Evolutionary conservation across 2,113 vertebrate genomes (phyloP).

Genomic region (Sapajus apella): DNA sequence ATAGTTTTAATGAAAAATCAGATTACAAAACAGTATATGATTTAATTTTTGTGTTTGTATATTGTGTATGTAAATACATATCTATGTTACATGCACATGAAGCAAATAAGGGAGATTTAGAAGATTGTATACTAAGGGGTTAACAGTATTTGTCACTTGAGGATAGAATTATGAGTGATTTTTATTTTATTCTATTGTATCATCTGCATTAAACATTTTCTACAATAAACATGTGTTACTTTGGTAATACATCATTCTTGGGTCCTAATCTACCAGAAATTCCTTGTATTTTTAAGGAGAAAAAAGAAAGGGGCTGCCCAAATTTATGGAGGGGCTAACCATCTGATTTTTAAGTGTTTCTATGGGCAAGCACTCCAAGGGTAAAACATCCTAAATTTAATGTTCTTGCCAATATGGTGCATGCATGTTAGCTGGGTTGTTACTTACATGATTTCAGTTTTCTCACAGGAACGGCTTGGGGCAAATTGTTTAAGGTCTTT

Average conservation of each 20-base stretch:
- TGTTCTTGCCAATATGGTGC: neutral
- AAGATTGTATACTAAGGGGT: neutral
- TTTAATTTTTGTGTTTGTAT: neutral
- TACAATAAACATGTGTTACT: conserved; percentile 36
- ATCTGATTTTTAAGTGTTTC: conserved; percentile 13
- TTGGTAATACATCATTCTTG: neutral
- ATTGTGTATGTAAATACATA: neutral
- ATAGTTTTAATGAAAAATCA: conserved; percentile 14
- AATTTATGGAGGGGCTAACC: neutral
- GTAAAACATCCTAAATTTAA: neutral
- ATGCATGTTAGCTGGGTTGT: neutral
- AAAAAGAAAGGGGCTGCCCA: neutral
- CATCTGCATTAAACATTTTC: conserved; percentile 48
- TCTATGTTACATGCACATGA: neutral
- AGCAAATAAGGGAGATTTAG: neutral
- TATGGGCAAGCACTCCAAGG: neutral
- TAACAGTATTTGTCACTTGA: conserved; percentile 1
- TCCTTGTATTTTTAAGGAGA: neutral
- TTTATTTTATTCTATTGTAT: conserved; percentile 35
- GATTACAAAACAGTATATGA: neutral
- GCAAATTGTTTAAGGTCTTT: conserved; percentile 54
- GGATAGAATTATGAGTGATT: neutral
- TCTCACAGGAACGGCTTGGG: conserved; percentile 53
- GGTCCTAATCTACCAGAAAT: neutral
- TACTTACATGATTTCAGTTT: conserved; percentile 76